A percentile compares a stretch with the other conserved stretches of the same genome.
phyloP scores from a whole-genome alignment of 2,888 invertebrate species.

The Ophioninae sp. region DNA sequence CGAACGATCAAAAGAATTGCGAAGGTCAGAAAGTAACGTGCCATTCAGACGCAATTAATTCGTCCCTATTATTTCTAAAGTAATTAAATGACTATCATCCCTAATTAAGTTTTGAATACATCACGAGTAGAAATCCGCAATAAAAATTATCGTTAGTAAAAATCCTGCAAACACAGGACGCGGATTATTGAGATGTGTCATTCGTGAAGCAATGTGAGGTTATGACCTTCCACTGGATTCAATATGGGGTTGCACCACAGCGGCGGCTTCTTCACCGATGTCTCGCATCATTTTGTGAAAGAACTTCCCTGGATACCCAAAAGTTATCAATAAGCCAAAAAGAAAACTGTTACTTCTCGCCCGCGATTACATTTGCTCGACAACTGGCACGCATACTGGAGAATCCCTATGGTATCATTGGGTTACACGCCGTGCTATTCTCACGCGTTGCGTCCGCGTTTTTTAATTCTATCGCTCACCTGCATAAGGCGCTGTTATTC shows the following conservation, averaged over 20 bases:
- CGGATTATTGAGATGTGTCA: conserved; percentile 7
- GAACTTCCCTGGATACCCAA: background rate
- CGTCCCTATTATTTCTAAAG: background rate
- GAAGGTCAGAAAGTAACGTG: background rate
- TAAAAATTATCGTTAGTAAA: background rate
- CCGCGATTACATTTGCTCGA: conserved; percentile 20
- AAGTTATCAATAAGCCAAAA: background rate
- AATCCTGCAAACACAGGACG: background rate
- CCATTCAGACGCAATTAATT: background rate
- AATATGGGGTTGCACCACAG: conserved; percentile 66
- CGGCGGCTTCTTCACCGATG: conserved; percentile 70
- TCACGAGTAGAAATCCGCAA: background rate
- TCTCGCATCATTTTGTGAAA: conserved; percentile 73
- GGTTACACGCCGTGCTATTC: too few relatives aligned
- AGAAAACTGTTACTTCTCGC: background rate
- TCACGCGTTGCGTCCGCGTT: too few relatives aligned
- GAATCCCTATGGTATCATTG: too few relatives aligned
- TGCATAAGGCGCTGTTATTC: too few relatives aligned
- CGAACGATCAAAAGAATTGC: too few relatives aligned
- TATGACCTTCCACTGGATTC: conserved; percentile 64
- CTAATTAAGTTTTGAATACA: background rate
- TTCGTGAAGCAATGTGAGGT: conserved; percentile 52
- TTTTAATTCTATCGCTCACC: too few relatives aligned
- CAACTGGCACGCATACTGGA: background rate
- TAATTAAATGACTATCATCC: background rate